Evolutionary conservation across 1,140 invertebrate species (phyloP).

Genomic region (Drosophila albomicans): DNA sequence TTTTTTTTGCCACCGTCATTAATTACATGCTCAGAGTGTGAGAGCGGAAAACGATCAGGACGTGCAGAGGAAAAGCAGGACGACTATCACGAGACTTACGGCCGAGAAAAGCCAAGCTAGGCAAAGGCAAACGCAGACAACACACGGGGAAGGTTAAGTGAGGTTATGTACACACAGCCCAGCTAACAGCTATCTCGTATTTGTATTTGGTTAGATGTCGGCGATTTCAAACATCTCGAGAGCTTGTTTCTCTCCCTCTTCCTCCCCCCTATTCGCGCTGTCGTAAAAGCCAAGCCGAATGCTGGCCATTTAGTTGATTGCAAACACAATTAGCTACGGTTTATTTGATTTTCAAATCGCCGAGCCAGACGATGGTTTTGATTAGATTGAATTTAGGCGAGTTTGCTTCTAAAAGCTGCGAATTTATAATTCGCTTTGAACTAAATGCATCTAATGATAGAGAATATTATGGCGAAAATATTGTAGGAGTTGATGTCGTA

Average conservation of each 20-base stretch:
- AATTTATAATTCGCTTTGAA: conserved; percentile 39
- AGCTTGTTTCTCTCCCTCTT: conserved; percentile 2
- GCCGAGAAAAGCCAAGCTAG: neutral
- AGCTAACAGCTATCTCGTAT: conserved; percentile 33
- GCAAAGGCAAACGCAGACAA: no score
- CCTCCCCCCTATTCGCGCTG: neutral
- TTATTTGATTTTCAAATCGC: conserved; percentile 78
- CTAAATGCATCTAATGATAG: neutral
- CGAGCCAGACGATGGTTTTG: conserved; percentile 51
- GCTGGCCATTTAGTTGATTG: conserved; percentile 80
- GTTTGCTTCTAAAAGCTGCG: neutral
- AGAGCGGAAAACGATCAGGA: conserved; percentile 28
- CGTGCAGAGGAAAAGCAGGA: conserved; percentile 2
- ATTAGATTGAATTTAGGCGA: conserved; percentile 33
- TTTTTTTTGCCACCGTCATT: conserved; percentile 55
- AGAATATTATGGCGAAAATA: neutral
- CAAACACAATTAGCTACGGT: conserved; percentile 80
- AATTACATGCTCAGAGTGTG: conserved; percentile 58
- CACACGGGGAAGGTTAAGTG: conserved; percentile 47
- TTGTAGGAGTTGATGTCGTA: no score
- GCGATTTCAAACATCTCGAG: conserved; percentile 18
- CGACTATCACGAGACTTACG: neutral
- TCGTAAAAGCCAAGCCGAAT: conserved; percentile 69
- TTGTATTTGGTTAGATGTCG: conserved; percentile 48
- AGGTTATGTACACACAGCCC: conserved; percentile 58